phyloP scores from a whole-genome alignment of 1,140 invertebrate species.

The Drosophila prosaltans region DNA sequence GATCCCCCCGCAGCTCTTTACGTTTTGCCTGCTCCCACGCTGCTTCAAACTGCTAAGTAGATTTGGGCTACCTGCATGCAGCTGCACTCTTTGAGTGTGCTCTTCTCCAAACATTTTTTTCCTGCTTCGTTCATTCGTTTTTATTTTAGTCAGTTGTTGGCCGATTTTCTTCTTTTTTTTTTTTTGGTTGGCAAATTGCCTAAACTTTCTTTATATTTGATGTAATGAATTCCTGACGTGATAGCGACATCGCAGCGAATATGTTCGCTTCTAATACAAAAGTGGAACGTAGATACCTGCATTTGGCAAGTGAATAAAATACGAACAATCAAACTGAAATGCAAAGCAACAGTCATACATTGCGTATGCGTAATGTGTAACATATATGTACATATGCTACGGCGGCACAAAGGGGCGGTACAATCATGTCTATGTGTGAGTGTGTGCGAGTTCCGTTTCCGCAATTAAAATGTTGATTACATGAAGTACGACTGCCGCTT shows the following conservation, averaged over 20 bases:
- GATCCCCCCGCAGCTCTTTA: slow-evolving; percentile 13
- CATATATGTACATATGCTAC: slow-evolving; percentile 69
- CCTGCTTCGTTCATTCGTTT: background rate
- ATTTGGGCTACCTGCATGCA: slow-evolving; percentile 77
- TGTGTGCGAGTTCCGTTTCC: slow-evolving; percentile 76
- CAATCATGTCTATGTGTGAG: slow-evolving; percentile 18
- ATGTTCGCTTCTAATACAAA: slow-evolving; percentile 25
- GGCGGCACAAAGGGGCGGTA: background rate
- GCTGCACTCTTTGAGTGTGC: slow-evolving; percentile 53
- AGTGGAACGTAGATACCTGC: slow-evolving; percentile 33
- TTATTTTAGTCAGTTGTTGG: slow-evolving; percentile 17
- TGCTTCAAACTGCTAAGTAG: slow-evolving; percentile 66
- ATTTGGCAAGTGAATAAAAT: slow-evolving; percentile 23
- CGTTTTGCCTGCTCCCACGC: slow-evolving; percentile 3
- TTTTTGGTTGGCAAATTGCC: slow-evolving; percentile 69
- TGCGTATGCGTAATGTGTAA: slow-evolving; percentile 77
- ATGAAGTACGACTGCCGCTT: slow-evolving; percentile 79
- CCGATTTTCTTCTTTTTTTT: slow-evolving; percentile 17
- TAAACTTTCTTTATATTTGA: slow-evolving; percentile 80
- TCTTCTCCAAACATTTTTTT: slow-evolving; percentile 23
- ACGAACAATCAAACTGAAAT: slow-evolving; percentile 16
- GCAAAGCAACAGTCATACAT: slow-evolving; percentile 46
- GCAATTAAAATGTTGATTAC: slow-evolving; percentile 81
- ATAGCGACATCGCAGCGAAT: slow-evolving; percentile 27
- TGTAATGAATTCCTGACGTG: slow-evolving; percentile 76